Conservation (phyloP, 2,888 invertebrate species). For the Seira ritae region DNA sequence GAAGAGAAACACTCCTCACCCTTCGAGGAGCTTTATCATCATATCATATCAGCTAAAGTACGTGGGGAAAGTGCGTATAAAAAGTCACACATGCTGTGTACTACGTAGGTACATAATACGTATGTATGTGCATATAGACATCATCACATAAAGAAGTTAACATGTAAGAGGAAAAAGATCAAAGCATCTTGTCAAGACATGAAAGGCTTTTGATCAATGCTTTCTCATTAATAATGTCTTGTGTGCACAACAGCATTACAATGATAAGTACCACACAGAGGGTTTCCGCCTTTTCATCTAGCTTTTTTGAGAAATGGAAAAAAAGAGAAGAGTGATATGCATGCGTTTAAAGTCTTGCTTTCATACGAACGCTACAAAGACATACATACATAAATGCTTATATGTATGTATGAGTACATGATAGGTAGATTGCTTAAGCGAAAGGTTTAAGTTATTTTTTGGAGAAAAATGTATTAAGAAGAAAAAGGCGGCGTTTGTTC, state of each 20-base stretch:
- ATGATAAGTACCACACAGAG: slow-evolving; percentile 72
- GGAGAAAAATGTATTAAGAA: slow-evolving; percentile 24
- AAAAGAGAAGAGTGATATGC: slow-evolving; percentile 49
- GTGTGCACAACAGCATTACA: slow-evolving; percentile 73
- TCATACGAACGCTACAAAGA: slow-evolving; percentile 18
- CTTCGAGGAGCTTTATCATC: no score
- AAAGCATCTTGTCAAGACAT: slow-evolving; percentile 73
- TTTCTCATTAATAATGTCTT: slow-evolving; percentile 74
- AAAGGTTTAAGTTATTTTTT: slow-evolving; percentile 4
- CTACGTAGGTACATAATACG: neutral
- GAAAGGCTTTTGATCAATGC: slow-evolving; percentile 74
- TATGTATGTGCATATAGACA: neutral
- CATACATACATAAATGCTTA: slow-evolving; percentile 4
- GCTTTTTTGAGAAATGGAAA: slow-evolving; percentile 42
- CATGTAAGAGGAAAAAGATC: slow-evolving; percentile 71
- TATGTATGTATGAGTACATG: slow-evolving; percentile 29
- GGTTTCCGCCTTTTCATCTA: slow-evolving; percentile 66
- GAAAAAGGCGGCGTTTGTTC: slow-evolving; percentile 53
- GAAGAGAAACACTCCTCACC: slow-evolving; percentile 5
- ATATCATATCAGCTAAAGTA: no score
- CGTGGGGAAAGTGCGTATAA: neutral
- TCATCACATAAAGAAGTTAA: slow-evolving; percentile 66
- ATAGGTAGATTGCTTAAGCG: neutral
- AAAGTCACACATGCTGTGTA: neutral
- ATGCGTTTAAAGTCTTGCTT: slow-evolving; percentile 35